Conservation (phyloP, 2,888 invertebrate species). For the Drosophila flavopinicola region DNA sequence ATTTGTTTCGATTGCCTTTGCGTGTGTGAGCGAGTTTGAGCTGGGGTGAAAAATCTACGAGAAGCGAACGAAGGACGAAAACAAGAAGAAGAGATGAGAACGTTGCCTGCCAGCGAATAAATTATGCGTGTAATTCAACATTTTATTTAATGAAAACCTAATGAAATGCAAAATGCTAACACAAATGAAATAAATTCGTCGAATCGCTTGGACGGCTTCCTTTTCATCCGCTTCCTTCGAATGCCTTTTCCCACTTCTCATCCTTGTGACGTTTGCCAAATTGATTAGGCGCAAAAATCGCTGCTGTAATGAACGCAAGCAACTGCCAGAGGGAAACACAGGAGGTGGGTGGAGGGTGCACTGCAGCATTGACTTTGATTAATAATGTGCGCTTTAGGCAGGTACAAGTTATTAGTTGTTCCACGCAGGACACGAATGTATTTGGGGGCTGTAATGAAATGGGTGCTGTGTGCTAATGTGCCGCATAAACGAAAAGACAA, state of each 20-base stretch:
- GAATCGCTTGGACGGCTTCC: conserved; percentile 61
- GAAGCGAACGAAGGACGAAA: conserved; percentile 52
- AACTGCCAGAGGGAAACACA: too few relatives aligned
- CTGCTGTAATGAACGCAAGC: conserved; percentile 47
- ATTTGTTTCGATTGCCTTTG: conserved; percentile 75
- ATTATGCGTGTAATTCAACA: conserved; percentile 83
- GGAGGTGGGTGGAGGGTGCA: background rate
- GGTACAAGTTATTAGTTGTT: conserved; percentile 70
- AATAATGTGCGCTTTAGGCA: conserved; percentile 73
- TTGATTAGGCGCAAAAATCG: conserved; percentile 79
- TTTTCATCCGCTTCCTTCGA: conserved; percentile 15
- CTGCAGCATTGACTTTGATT: conserved; percentile 73
- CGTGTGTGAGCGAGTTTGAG: conserved; percentile 35
- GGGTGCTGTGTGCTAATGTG: conserved; percentile 28
- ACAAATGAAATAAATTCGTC: conserved; percentile 78
- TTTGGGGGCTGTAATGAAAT: conserved; percentile 4
- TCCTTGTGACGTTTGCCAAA: conserved; percentile 72
- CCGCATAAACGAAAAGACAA: conserved; percentile 41
- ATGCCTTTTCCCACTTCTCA: conserved; percentile 23
- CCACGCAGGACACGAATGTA: conserved; percentile 9
- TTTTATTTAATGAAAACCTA: conserved; percentile 83
- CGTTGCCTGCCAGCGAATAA: conserved; percentile 72
- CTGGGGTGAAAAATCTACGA: conserved; percentile 14
- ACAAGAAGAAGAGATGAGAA: conserved; percentile 16
- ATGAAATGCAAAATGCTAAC: conserved; percentile 82